Evolutionary conservation across 2,888 invertebrate genomes (phyloP), one percentile per base, ranked within the genome.

Genomic region (Geophilus truncorum): DNA sequence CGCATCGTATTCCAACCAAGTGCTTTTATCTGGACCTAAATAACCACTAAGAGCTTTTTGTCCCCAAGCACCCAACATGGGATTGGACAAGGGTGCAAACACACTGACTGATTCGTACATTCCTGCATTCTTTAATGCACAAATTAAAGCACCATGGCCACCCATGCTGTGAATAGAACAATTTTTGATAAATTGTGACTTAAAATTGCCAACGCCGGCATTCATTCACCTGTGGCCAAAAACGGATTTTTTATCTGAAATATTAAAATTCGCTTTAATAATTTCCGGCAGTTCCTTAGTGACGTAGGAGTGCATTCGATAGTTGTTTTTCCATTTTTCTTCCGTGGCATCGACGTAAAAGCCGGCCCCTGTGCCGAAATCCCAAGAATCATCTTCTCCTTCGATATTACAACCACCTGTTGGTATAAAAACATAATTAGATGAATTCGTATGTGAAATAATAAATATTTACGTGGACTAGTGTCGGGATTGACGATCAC

Each of bases 401-500:
- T 93, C 92, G 81, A 99, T 91, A 84, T 94, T 93, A 12, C 94
- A 90, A 6, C 94, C 95, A 84, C 97, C 90, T 89, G 82, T 80
- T 34, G 5, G 5, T 12, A 5, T 12, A 40, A 81, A 28, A 77
- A 32, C 7, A 62, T 45, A 80, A 18, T 76, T 25, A 4, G 7
- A 18, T 6, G 76, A 76, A 9, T 76, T 76, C 3, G 3, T 21
- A 28, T 9, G 21, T n/a, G n/a, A n/a, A 76, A 28, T 21, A 7
- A 36, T 21, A 78, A 18, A 28, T 79, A 83, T 84, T 83, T 83
- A 85, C 91, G 90, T 0, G 98, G 98, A 84, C 97, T 98, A 0
- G 98, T 99, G 86, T 99, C 99, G 0, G 98, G 97, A 82, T 93
- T 93, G 1, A 99, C 94, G 80, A 99, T 91, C 82, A 96, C 91